Base-by-base conservation (phyloP, 1,140 invertebrate species). In the Trichoplusia ni region DNA sequence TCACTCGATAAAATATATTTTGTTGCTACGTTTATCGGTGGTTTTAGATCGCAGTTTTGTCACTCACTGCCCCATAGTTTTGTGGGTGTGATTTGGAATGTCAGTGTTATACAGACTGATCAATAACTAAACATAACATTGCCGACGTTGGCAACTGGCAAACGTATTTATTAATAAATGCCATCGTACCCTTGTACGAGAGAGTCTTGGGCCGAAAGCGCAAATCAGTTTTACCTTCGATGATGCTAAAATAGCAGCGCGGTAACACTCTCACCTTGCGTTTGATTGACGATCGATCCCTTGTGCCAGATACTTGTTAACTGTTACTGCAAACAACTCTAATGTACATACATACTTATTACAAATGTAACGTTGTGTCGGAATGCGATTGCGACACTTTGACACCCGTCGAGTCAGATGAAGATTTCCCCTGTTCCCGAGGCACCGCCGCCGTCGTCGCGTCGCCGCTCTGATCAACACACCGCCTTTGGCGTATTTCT, bases 221-320 rank as follows among this genome's bases (percentile, higher is more conserved):
- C 77, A 77, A 85, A 89, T 87, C 79, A 82, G 75, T 87, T 82
- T 90, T 90, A 87, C 87, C 87, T 90, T 90, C 87, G 83, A 82
- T 81, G 81, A 82, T 81, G 81, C 84, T 86, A 90, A 90, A 90
- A 90, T 89, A 90, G 87, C 81, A 78, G 61, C 77, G 68, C 77
- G 83, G 84, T 89, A 83, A 84, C 74, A 87, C 86, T 88, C 83
- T 90, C 82, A 84, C 88, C 86, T 89, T 89, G 87, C 81, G 71
- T 87, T 90, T 90, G 86, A 90, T 90, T 90, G 86, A 90, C 82
- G 86, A 90, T 90, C 82, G 84, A 89, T 90, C 83, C 79, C 86
- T 84, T 84, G 87, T 90, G 87, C 87, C 87, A 90, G 86, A 90
- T 86, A 86, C 75, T 83, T 77, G 82, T 69, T 81, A 86, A 86